phyloP scores from a whole-genome alignment of 2,113 vertebrate genomes.

The Embiotoca jacksoni region DNA sequence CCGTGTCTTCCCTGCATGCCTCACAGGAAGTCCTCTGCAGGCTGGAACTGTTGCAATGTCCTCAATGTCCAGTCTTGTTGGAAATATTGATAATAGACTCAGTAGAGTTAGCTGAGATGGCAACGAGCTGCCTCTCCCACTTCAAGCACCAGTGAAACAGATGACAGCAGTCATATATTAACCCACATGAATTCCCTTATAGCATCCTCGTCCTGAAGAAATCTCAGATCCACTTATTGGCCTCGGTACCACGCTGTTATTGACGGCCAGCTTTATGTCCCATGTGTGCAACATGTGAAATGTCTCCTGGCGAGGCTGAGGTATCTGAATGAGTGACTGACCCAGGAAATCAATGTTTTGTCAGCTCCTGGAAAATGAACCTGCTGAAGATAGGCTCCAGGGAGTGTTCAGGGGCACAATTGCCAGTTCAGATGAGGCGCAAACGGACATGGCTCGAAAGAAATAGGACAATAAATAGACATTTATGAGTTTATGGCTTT shows the following conservation, averaged over 20 bases:
- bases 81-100: neutral
- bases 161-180: constrained; percentile 5
- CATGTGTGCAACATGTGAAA: neutral
- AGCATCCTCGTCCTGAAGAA: constrained; percentile 13
- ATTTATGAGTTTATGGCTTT: constrained; percentile 54
- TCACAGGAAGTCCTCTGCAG: no score
- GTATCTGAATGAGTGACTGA: neutral
- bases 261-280: neutral
- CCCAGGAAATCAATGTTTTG: neutral
- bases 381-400: neutral
- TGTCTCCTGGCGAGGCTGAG: neutral
- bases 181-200: neutral
- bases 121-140: neutral
- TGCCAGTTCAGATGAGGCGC: constrained; percentile 14
- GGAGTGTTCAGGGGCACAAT: neutral
- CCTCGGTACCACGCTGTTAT: neutral
- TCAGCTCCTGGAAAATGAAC: neutral
- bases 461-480: constrained; percentile 42
- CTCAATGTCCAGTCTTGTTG: no score
- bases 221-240: neutral
- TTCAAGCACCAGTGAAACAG: neutral
- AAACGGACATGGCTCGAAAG: constrained; percentile 8
- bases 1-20: no score
- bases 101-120: neutral
- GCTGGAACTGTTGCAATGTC: no score